Base-by-base conservation (phyloP, 2,888 invertebrate species). In the Cantharis lateralis region DNA sequence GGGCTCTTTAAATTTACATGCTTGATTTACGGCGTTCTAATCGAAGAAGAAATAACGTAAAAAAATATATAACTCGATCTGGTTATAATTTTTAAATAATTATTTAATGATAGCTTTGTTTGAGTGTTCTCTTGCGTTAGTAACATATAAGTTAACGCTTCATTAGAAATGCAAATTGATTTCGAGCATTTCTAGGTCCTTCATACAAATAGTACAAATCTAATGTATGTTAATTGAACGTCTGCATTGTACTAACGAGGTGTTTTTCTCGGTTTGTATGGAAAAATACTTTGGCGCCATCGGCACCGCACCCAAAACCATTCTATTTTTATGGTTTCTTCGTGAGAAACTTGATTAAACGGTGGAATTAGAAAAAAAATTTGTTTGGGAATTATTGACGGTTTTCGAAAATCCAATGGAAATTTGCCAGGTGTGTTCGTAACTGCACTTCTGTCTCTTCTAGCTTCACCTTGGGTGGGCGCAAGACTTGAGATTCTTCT, bases 181-280 rank as follows among this genome's bases (percentile, higher is more conserved):
- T 71, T 71, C 48, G 62, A 66, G 71, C 63, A 68, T 66, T 64
- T 72, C 69, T 70, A 72, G 70, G 68, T 70, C 66, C 70, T 70
- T 68, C 62, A 73, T 68, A 48, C 68, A 68, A 68, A 76, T 28
- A 20, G 73, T 77, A 62, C 74, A 71, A 77, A 74, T 69, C 77
- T 80, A 80, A 81, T 81, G 72, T 81, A 82, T 81, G 82, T 77
- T 82, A 82, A 82, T 82, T 81, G 79, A 77, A 80, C 79, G 79
- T 81, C 78, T 80, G 80, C 74, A 80, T 81, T 81, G 79, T 74
- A 76, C 78, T 82, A 82, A 82, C 80, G 79, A 82, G 80, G 78
- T 78, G 79, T 79, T 82, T 80, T 78, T 78, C 80, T 80, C 79
- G 24, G 75, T 66, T 68, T 73, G 70, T 74, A 71, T 61, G 48